Evolutionary conservation across 1,140 invertebrate species (phyloP), one percentile per base, ranked within the genome.

Genomic region (Neotoxoptera formosana): DNA sequence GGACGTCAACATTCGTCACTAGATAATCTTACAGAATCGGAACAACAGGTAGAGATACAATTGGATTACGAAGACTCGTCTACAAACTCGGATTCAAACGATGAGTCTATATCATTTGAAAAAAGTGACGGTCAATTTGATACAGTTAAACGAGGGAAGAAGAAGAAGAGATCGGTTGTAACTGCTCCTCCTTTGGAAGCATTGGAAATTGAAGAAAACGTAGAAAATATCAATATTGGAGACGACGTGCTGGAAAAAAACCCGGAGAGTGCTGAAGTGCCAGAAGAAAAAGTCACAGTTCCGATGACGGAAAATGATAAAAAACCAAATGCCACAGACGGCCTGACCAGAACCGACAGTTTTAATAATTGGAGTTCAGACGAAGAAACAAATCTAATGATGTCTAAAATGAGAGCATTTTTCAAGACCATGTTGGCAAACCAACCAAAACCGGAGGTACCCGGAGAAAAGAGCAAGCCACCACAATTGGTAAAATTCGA

Each of bases 291-390:
- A 41, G 11, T 56, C 7, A 17, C 47, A 30, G 95, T 4, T 94
- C 94, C 0, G 95, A 96, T 23, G 95, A 96, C 93, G 94, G 95
- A 2, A 95, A 95, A 30, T 96, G 96, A 94, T 96, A 95, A n/a
- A 96, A 93, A 93, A 67, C 97, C 6, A 96, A 97, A 94, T 96
- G 96, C 0, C 96, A 94, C n/a, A 48, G 93, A 76, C 2, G 81
- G 91, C 20, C 95, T 98, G 0, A 96, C 96, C 9, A 96, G 98
- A 51, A 98, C 98, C 95, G 98, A 98, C 95, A 98, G 97, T 94
- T 98, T 98, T 95, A 98, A 98, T 94, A 98, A 98, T 94, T 98
- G 98, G 98, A 98, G 97, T 84, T 98, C 98, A 0, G 98, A 98
- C 94, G 98, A 98, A 95, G 98, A 98, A 95, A 98, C 98, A 1